Base-by-base conservation (phyloP, 2,797 vertebrate species). In the Hirundo rustica region DNA sequence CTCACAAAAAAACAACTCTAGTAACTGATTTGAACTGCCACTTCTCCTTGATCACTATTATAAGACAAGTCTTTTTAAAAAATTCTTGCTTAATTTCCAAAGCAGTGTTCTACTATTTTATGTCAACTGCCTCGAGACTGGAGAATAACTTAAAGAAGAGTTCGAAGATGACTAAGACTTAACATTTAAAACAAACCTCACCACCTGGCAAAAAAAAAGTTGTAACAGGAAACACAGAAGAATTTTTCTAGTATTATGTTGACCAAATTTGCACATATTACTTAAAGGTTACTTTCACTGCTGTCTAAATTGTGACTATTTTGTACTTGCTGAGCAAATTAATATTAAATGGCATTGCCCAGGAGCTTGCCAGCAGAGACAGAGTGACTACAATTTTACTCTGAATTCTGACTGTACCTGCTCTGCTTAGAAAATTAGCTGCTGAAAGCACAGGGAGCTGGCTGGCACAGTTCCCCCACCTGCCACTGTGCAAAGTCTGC, bases 1-100 rank as follows among this genome's bases (percentile, higher is more conserved):
- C 22, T 27, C 16, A 20, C 67, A 32, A 92, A 89, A 86, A 77
- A 61, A 48, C 47, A 93, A 8, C n/a, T 8, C 11, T 30, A 85
- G 50, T 74, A 85, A 88, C 4, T 94, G 65, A 93, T 71, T 75
- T 85, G 74, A n/a, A 91, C 14, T 66, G 38, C 26, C 10, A 11
- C 40, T 89, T 92, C 86, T 92, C 68, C 55, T 92, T 75, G 54
- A 92, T 66, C 65, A 84, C 20, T 70, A 15, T 64, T 88, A 25
- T 40, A 61, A 89, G 30, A 82, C 42, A 91, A 94, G 44, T 72
- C 40, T 10, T 66, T 96, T 73, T 30, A 4, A 74, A 76, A 67
- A 68, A 15, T 51, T 76, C 91, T 57, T 79, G 19, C 34, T 94
- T 58, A 34, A 68, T 72, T 93, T 82, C 61, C 60, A 84, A 82